A percentile compares a stretch with the other conserved stretches of the same genome.
Conservation (phyloP, 2,888 invertebrate genomes). For the Vandiemenella viatica region DNA sequence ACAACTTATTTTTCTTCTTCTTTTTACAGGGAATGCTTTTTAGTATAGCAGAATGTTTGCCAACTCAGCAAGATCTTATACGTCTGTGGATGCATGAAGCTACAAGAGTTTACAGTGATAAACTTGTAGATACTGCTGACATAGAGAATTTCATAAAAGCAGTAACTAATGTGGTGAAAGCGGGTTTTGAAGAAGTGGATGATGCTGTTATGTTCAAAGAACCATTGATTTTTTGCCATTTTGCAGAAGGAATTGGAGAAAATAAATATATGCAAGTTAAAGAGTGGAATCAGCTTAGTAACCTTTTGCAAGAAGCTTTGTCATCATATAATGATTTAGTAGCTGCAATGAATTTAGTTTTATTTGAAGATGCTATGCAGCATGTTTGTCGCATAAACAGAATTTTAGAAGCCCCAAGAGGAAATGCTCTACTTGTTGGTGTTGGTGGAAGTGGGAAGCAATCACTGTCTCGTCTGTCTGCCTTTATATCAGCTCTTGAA, state of each 20-base stretch:
- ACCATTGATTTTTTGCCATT: conserved; percentile 80
- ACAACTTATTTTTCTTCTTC: too few species aligned
- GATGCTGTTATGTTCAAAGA: conserved; percentile 53
- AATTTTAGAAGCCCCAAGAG: conserved; percentile 79
- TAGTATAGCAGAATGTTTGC: conserved; percentile 59
- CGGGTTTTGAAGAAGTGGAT: conserved; percentile 44
- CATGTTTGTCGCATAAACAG: conserved; percentile 78
- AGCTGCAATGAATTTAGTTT: conserved; percentile 82
- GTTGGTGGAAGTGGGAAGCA: conserved; percentile 94
- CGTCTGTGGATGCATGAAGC: conserved; percentile 85
- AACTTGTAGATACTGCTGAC: conserved; percentile 65
- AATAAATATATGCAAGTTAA: conserved; percentile 73
- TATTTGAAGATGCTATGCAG: conserved; percentile 89
- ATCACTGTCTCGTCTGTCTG: conserved; percentile 71
- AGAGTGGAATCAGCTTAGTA: conserved; percentile 55
- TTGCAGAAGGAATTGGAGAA: conserved; percentile 80
- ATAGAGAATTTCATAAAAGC: conserved; percentile 57
- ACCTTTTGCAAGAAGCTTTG: conserved; percentile 53
- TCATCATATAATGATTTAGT: conserved; percentile 74
- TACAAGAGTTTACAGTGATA: conserved; percentile 79
- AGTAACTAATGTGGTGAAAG: conserved; percentile 56
- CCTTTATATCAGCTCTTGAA: conserved; percentile 80
- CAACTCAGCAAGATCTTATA: conserved; percentile 51
- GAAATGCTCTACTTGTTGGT: conserved; percentile 85
- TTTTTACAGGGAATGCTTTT: conserved; percentile 66